phyloP scores from a whole-genome alignment of 2,888 invertebrate species.

The Pristionchus maxplancki region DNA sequence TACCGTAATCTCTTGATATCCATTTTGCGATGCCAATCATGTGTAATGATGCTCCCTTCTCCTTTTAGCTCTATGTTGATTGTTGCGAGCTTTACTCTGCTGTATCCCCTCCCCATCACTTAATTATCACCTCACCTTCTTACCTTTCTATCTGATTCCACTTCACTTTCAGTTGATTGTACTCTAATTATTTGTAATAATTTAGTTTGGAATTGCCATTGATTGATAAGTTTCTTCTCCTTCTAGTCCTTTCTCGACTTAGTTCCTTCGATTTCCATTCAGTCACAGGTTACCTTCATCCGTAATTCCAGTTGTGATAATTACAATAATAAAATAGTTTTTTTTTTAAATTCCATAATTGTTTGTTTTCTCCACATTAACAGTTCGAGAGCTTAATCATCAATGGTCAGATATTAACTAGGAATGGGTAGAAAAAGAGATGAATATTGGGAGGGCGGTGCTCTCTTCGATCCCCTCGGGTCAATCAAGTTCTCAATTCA shows the following conservation, averaged over 20 bases:
- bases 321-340: not conserved
- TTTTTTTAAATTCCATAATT: not conserved
- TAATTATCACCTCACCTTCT: not conserved
- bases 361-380: not conserved
- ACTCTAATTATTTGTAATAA: slow-evolving; percentile 16
- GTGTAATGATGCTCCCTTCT: not conserved
- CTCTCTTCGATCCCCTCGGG: not conserved
- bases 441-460: not conserved
- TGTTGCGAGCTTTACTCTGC: slow-evolving; percentile 35
- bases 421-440: not conserved
- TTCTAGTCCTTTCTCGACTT: slow-evolving; percentile 22
- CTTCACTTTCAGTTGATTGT: slow-evolving; percentile 15
- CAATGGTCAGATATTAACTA: too few relatives aligned
- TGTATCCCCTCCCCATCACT: not conserved
- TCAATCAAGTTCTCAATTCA: slow-evolving; percentile 33
- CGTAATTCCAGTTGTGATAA: slow-evolving; percentile 35
- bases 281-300: not conserved
- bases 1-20: slow-evolving; percentile 43
- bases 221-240: slow-evolving; percentile 5
- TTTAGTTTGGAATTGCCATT: slow-evolving; percentile 1
- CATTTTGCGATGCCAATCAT: not conserved
- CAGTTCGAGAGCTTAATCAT: not conserved
- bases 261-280: slow-evolving; percentile 13
- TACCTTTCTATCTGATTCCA: not conserved
- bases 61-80: slow-evolving; percentile 2